phyloP scores from a whole-genome alignment of 2,113 vertebrate species.

The Brachyhypopomus occidentalis region DNA sequence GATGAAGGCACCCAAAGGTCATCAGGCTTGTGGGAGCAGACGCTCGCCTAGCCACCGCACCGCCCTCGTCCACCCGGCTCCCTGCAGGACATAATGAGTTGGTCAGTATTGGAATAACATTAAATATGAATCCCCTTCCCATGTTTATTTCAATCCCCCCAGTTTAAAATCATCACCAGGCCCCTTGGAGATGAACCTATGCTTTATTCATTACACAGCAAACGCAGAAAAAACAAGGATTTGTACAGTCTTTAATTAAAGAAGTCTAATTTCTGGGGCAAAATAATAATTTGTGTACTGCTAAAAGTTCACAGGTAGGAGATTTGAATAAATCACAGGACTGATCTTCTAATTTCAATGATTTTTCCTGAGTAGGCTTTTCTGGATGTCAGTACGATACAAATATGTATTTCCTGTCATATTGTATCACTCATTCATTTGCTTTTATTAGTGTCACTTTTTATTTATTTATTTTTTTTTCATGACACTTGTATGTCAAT shows the following conservation, averaged over 20 bases:
- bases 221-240: not conserved
- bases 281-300: no score
- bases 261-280: no score
- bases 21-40: not conserved
- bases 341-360: no score
- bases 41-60: no score
- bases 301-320: not conserved
- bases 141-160: constrained; percentile 15
- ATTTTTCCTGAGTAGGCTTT: not conserved
- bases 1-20: not conserved
- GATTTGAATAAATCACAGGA: no score
- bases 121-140: constrained; percentile 6
- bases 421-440: no score
- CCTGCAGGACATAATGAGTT: not conserved
- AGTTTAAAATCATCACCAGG: not conserved
- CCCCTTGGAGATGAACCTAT: not conserved
- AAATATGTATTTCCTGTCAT: no score
- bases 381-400: no score
- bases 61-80: not conserved
- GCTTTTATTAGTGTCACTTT: no score
- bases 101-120: not conserved
- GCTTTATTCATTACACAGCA: not conserved
- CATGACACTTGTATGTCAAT: no score
- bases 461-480: no score
- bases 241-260: no score